Percentiles rank a stretch among this genome's conserved stretches.
Conservation (phyloP, 2,113 vertebrate species). For the Megaceryle torquata region DNA sequence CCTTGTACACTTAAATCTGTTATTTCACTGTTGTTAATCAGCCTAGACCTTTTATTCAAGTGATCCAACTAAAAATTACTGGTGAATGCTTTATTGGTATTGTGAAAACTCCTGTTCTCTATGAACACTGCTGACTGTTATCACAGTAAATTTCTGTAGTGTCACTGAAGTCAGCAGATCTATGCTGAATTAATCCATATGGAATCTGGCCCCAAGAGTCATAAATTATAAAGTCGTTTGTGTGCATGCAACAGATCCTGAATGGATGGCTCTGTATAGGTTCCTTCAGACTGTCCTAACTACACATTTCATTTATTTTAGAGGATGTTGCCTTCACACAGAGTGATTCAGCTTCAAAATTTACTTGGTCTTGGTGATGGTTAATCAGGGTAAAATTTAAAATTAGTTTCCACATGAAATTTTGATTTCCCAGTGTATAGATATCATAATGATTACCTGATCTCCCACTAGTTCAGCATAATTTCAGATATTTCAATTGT, state of each 20-base stretch:
- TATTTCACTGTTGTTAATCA: background rate
- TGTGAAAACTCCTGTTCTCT: background rate
- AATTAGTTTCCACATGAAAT: background rate
- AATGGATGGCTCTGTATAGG: background rate
- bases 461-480: background rate
- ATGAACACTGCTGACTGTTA: background rate
- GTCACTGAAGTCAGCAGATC: conserved; percentile 29
- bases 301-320: background rate
- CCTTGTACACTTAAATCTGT: background rate
- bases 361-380: background rate
- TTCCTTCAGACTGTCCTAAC: background rate
- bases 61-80: background rate
- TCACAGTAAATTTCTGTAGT: background rate
- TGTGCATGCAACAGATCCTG: background rate
- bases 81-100: background rate
- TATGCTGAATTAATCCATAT: conserved; percentile 37
- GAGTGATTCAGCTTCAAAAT: background rate
- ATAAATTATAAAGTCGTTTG: background rate
- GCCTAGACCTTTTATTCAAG: background rate
- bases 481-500: background rate
- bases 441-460: background rate
- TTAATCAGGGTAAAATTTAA: background rate
- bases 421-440: background rate
- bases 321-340: background rate
- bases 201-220: background rate